Evolutionary conservation across 53 echinoderm and acorn worm species (phyloP).

Genomic region (Pentamera pediparva): DNA sequence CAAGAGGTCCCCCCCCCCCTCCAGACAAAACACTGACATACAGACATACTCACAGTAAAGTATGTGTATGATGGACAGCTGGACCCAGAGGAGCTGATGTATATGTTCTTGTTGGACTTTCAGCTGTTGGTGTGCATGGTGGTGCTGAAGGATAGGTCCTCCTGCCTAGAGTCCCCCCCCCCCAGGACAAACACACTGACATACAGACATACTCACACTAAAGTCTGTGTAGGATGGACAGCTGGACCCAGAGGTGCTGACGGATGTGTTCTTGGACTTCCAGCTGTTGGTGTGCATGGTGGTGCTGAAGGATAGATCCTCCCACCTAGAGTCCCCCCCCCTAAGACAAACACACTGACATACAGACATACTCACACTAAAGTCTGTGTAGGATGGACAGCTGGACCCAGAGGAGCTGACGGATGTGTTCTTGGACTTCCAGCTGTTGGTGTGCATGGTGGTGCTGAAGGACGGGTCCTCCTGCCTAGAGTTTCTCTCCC

Average conservation of each 20-base stretch:
- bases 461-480: slow-evolving; percentile 63
- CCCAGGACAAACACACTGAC: neutral
- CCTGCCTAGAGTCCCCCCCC: no score
- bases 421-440: slow-evolving; percentile 40
- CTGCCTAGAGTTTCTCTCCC: slow-evolving; percentile 74
- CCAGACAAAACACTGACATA: neutral
- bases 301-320: slow-evolving; percentile 60
- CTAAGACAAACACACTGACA: neutral
- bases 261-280: slow-evolving; percentile 39
- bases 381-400: slow-evolving; percentile 87
- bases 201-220: slow-evolving; percentile 64
- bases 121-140: no score
- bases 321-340: no score
- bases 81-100: no score
- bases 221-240: slow-evolving; percentile 92
- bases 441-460: slow-evolving; percentile 61
- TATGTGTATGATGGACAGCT: slow-evolving; percentile 92
- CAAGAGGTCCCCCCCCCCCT: neutral
- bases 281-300: slow-evolving; percentile 64
- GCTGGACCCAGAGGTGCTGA: slow-evolving; percentile 57
- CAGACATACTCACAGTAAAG: slow-evolving; percentile 79
- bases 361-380: slow-evolving; percentile 71
- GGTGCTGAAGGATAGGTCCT: no score
- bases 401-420: slow-evolving; percentile 60
- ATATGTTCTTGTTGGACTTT: no score